Percentiles rank a stretch among this genome's conserved stretches.
Conservation (phyloP, 2,888 invertebrate species). For the Schrankia costaestrigalis region DNA sequence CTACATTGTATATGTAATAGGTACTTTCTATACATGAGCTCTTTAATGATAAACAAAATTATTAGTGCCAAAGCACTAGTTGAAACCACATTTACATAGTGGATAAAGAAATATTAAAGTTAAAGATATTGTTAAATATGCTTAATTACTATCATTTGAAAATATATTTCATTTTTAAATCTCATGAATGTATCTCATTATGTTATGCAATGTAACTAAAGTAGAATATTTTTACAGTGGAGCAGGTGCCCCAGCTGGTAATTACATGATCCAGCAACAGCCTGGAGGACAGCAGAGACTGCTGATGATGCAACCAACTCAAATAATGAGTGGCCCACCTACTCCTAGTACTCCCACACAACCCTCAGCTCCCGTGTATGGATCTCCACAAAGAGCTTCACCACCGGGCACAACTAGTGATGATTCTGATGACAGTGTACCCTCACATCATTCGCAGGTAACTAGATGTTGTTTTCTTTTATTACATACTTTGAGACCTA, state of each 20-base stretch:
- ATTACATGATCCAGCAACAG: slow-evolving; percentile 82
- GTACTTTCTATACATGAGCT: neutral
- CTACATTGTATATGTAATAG: slow-evolving; percentile 14
- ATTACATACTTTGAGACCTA: neutral
- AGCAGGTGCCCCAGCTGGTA: slow-evolving; percentile 80
- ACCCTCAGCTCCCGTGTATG: slow-evolving; percentile 60
- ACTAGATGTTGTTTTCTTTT: neutral
- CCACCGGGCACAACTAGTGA: slow-evolving; percentile 90
- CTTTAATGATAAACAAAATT: slow-evolving; percentile 3
- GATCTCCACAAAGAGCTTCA: slow-evolving; percentile 83
- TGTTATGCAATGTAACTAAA: neutral
- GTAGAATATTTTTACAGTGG: slow-evolving; percentile 44
- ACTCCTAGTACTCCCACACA: slow-evolving; percentile 70
- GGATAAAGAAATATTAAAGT: neutral
- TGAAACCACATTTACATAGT: slow-evolving; percentile 10
- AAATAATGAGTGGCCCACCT: slow-evolving; percentile 72
- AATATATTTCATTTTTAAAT: neutral
- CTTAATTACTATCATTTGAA: slow-evolving; percentile 1
- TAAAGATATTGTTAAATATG: neutral
- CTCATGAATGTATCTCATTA: too few relatives aligned
- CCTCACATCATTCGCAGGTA: slow-evolving; percentile 83
- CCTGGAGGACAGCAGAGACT: slow-evolving; percentile 78
- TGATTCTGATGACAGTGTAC: slow-evolving; percentile 90
- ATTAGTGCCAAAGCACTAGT: slow-evolving; percentile 13
- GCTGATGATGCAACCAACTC: slow-evolving; percentile 77